Percentiles rank a stretch among this genome's conserved stretches.
Conservation (phyloP, 2,113 vertebrate species). For the Collichthys lucidus region DNA sequence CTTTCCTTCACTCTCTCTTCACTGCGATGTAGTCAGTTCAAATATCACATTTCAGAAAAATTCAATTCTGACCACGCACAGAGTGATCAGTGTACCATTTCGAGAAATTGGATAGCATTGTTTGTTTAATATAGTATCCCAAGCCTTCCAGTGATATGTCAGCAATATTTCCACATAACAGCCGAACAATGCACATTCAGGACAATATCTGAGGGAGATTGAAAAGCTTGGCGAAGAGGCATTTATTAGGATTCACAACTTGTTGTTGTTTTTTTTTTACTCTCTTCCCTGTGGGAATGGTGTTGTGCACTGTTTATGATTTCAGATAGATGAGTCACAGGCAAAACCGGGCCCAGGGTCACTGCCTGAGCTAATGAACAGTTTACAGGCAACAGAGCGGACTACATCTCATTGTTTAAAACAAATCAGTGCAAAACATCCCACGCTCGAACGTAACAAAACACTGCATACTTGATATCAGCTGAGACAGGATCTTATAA, state of each 20-base stretch:
- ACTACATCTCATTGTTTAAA: conserved; percentile 22
- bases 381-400: conserved; percentile 38
- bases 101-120: conserved; percentile 66
- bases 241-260: conserved; percentile 34
- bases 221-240: conserved; percentile 24
- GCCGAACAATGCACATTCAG: conserved; percentile 45
- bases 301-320: conserved; percentile 36
- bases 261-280: conserved; percentile 1
- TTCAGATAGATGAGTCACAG: conserved; percentile 57
- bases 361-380: conserved; percentile 58
- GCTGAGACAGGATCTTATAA: conserved; percentile 22
- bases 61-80: conserved; percentile 70
- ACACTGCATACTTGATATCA: conserved; percentile 4
- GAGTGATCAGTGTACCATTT: conserved; percentile 76
- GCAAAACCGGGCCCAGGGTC: conserved; percentile 40
- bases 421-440: conserved; percentile 24
- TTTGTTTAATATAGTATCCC: conserved; percentile 71
- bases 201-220: conserved; percentile 33
- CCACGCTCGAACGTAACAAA: conserved; percentile 28
- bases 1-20: conserved; percentile 59
- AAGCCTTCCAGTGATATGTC: conserved; percentile 56
- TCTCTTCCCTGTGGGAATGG: background rate
- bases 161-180: conserved; percentile 65
- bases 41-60: conserved; percentile 68
- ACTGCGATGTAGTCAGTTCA: conserved; percentile 62